Evolutionary conservation across 2,797 vertebrate genomes (phyloP).

Genomic region (Cyprinodon diabolis): DNA sequence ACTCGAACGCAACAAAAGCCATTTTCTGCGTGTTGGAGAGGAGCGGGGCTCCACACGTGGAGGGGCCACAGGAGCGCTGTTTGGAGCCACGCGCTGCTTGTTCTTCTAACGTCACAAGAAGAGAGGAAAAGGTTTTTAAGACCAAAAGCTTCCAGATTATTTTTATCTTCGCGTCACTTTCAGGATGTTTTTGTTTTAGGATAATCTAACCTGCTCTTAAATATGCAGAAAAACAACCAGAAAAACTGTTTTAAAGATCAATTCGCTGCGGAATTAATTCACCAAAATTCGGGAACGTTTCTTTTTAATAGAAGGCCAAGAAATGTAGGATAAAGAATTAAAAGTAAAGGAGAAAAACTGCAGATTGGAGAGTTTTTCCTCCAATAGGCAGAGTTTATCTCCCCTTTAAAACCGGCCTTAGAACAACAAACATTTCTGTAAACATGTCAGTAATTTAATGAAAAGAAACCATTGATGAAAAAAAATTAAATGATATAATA

Average conservation of each 20-base stretch:
- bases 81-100: too few relatives aligned
- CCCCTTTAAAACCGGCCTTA: too few relatives aligned
- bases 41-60: neutral
- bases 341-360: neutral
- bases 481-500: neutral
- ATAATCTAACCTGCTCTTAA: neutral
- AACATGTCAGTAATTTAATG: too few relatives aligned
- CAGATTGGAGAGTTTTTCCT: neutral
- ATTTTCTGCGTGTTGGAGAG: conserved; percentile 50
- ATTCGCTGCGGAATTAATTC: too few relatives aligned
- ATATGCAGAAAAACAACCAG: too few relatives aligned
- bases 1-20: conserved; percentile 50
- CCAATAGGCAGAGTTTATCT: neutral
- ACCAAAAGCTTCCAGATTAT: neutral
- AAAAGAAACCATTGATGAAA: neutral
- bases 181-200: neutral
- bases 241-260: too few relatives aligned
- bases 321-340: too few relatives aligned
- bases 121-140: neutral
- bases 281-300: neutral
- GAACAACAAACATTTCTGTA: too few relatives aligned
- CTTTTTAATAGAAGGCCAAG: neutral
- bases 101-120: neutral
- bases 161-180: neutral
- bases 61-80: too few relatives aligned